Percentiles rank a stretch among this genome's conserved stretches.
Evolutionary conservation across 1,140 invertebrate species (phyloP).

Genomic region (Mycetomoellerius zeteki): DNA sequence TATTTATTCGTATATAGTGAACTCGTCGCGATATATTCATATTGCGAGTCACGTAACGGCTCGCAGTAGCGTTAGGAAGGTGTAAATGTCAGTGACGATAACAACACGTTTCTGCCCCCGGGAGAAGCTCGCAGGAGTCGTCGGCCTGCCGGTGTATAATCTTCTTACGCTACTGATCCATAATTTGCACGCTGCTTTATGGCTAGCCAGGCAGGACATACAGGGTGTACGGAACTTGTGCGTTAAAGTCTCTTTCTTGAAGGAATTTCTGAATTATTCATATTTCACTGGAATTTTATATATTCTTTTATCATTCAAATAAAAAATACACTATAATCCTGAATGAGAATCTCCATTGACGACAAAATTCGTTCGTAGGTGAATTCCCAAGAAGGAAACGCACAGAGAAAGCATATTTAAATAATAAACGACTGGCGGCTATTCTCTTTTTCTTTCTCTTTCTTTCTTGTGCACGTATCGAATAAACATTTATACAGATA

Average conservation of each 20-base stretch:
- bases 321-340: not conserved
- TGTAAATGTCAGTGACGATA: slow-evolving; percentile 75
- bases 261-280: not conserved
- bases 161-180: slow-evolving; percentile 72
- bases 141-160: slow-evolving; percentile 69
- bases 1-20: slow-evolving; percentile 23
- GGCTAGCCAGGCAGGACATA: slow-evolving; percentile 14
- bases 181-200: slow-evolving; percentile 66
- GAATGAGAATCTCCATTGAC: not conserved
- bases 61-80: slow-evolving; percentile 68
- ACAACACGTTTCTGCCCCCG: slow-evolving; percentile 63
- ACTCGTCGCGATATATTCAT: slow-evolving; percentile 45
- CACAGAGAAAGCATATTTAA: not conserved
- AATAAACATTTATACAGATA: slow-evolving; percentile 16
- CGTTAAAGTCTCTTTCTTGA: not conserved
- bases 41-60: slow-evolving; percentile 64
- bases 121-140: slow-evolving; percentile 57
- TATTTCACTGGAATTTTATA: not conserved
- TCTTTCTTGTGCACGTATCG: not conserved
- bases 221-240: slow-evolving; percentile 30
- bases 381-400: not conserved
- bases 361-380: not conserved
- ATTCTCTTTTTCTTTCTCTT: not conserved
- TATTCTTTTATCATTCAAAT: not conserved
- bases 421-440: not conserved